phyloP scores from a whole-genome alignment of 2,888 invertebrate species.

The Folsomia candida region DNA sequence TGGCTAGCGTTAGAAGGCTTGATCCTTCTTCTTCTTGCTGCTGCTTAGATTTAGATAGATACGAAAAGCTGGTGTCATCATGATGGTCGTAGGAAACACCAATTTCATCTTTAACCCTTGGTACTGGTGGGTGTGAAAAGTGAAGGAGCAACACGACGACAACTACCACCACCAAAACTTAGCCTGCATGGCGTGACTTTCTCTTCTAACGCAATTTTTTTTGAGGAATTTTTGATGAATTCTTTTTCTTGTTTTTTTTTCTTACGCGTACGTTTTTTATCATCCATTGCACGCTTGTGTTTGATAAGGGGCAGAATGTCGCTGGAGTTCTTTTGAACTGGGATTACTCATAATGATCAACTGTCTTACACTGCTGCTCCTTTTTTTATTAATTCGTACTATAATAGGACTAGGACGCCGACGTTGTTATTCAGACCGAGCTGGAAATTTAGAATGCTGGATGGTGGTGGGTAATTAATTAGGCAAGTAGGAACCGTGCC shows the following conservation, averaged over 20 bases:
- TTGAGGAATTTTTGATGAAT: constrained; percentile 49
- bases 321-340: constrained; percentile 1
- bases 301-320: not conserved
- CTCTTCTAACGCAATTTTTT: constrained; percentile 43
- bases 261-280: not conserved
- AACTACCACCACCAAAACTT: not conserved
- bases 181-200: not conserved
- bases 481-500: too few relatives aligned
- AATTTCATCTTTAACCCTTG: not conserved
- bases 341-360: too few relatives aligned
- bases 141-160: not conserved
- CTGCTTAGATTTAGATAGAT: not conserved
- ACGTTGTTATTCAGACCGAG: too few relatives aligned
- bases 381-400: too few relatives aligned
- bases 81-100: not conserved
- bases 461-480: too few relatives aligned
- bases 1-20: not conserved
- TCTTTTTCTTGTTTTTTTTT: constrained; percentile 24
- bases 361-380: too few relatives aligned
- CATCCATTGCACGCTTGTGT: constrained; percentile 1
- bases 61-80: not conserved
- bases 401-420: too few relatives aligned
- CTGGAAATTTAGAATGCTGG: too few relatives aligned
- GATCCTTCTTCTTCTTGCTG: too few relatives aligned
- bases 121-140: not conserved